Percentiles rank a stretch among this genome's conserved stretches.
Conservation (phyloP, 1,140 invertebrate genomes). For the Drosophila pectinifera region DNA sequence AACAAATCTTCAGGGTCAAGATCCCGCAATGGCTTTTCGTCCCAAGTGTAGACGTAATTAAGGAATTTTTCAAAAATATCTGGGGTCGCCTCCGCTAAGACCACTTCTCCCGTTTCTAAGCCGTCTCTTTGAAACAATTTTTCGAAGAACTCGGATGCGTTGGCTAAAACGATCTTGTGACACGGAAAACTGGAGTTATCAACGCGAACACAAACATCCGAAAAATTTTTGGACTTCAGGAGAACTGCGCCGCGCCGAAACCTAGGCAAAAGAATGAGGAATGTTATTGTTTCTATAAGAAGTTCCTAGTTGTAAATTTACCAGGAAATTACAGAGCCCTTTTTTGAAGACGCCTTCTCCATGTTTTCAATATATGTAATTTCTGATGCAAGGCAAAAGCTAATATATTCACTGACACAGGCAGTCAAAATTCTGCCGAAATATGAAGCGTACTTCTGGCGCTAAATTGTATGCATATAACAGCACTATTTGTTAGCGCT, state of each 20-base stretch:
- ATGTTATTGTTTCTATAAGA: not conserved
- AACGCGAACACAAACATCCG: not conserved
- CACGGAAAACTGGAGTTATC: not conserved
- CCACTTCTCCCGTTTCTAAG: not conserved
- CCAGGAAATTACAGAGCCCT: not conserved
- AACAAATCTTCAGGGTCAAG: not conserved
- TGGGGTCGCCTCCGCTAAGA: not conserved
- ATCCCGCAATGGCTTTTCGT: rapidly evolving
- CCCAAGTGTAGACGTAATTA: not conserved
- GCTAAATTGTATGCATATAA: too few relatives aligned
- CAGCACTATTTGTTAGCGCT: not conserved
- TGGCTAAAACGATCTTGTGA: conserved; percentile 6
- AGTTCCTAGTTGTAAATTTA: not conserved
- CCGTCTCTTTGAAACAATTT: conserved; percentile 4
- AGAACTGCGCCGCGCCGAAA: not conserved
- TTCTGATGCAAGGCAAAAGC: not conserved
- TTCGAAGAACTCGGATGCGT: conserved; percentile 10
- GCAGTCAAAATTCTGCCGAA: not conserved
- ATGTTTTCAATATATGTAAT: not conserved
- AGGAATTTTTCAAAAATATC: not conserved
- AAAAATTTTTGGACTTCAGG: not conserved
- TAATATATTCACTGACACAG: too few relatives aligned
- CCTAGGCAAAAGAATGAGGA: not conserved
- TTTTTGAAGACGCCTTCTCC: not conserved
- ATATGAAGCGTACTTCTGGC: not conserved